Percentiles rank a stretch among this genome's conserved stretches.
Evolutionary conservation across 2,797 vertebrate species (phyloP).

Genomic region (Lagorchestes hirsutus): DNA sequence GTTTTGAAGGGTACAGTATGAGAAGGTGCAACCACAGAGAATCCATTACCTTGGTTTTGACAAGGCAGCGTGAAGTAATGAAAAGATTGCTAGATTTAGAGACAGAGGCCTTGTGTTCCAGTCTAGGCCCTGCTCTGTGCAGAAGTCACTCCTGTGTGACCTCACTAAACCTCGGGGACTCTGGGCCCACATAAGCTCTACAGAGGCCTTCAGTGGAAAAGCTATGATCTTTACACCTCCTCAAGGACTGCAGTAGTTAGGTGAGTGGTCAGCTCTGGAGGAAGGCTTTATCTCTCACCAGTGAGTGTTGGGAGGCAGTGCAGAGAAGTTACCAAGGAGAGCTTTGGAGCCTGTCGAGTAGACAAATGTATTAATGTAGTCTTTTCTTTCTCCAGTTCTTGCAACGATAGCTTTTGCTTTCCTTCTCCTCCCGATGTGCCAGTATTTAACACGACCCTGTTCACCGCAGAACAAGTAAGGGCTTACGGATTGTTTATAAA

Average conservation of each 20-base stretch:
- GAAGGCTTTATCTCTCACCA: conserved; percentile 19
- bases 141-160: background rate
- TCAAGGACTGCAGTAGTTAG: background rate
- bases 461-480: conserved; percentile 99
- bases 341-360: background rate
- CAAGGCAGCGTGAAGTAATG: background rate
- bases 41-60: background rate
- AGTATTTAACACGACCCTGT: conserved; percentile 99
- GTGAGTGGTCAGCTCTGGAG: background rate
- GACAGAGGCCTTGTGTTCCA: background rate
- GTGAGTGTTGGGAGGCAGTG: conserved; percentile 25
- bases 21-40: background rate
- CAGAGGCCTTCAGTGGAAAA: background rate
- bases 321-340: conserved; percentile 10
- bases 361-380: conserved; percentile 63
- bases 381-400: conserved; percentile 90
- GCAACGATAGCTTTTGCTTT: conserved; percentile 99
- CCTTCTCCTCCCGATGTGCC: conserved; percentile 99
- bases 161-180: background rate
- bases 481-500: conserved; percentile 50
- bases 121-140: background rate
- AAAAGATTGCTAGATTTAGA: background rate
- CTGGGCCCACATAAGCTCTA: background rate
- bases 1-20: background rate
- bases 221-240: background rate